Percentiles rank a stretch among this genome's conserved stretches.
phyloP scores from a whole-genome alignment of 2,797 vertebrate species.

The Bovichtus diacanthus region DNA sequence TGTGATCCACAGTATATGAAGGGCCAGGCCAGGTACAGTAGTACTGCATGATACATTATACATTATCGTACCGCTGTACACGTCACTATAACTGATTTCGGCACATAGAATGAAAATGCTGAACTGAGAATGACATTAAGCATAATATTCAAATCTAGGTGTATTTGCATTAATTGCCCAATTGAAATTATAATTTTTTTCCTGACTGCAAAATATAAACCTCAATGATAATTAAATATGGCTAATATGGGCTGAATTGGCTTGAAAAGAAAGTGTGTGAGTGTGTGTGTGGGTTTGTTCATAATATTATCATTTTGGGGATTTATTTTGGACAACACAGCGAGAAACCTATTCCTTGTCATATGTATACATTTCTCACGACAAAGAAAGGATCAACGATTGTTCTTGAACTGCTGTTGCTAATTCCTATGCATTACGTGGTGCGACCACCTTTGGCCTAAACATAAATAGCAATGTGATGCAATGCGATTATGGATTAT shows the following conservation, averaged over 20 bases:
- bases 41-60: background rate
- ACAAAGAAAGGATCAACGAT: slow-evolving; percentile 10
- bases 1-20: slow-evolving; percentile 10
- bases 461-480: slow-evolving; percentile 7
- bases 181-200: background rate
- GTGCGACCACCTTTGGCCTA: background rate
- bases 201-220: background rate
- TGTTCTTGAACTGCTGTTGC: slow-evolving; percentile 1
- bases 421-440: slow-evolving; percentile 13
- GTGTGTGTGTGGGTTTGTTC: background rate
- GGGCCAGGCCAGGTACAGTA: background rate
- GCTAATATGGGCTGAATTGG: no score
- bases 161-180: background rate
- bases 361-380: background rate
- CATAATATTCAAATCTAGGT: background rate
- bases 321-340: background rate
- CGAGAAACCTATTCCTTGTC: background rate
- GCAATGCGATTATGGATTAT: slow-evolving; percentile 1
- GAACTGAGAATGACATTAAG: background rate
- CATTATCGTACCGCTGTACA: no score
- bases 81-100: no score
- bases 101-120: background rate
- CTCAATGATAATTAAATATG: no score
- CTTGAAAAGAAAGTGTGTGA: no score
- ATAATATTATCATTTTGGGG: background rate